These are phyloP conservation scores for Aplidium turbinatum DNA, from an alignment of 23 tunicate species.

Conservation along the genomic window DNA sequence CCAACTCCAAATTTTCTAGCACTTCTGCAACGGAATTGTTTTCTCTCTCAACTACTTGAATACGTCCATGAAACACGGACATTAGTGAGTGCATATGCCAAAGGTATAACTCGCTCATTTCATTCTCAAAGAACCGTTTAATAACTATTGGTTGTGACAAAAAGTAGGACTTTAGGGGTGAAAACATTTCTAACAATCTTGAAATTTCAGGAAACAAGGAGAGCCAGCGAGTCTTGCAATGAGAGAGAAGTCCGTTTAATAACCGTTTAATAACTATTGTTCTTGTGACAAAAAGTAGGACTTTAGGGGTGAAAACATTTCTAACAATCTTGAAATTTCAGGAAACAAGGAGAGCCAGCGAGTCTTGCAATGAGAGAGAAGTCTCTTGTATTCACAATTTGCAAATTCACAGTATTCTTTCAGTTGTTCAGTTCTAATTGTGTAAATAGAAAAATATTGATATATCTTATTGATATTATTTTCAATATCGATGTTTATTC, in stretches of 20 bases:
- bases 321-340: no score
- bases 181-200: slow-evolving; percentile 30
- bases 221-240: slow-evolving; percentile 42
- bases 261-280: no score
- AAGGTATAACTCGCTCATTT: slow-evolving; percentile 27
- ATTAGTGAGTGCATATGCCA: slow-evolving; percentile 23
- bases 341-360: no score
- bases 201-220: slow-evolving; percentile 38
- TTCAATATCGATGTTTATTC: no score
- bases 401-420: no score
- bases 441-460: no score
- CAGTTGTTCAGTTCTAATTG: no score
- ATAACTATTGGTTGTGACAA: slow-evolving; percentile 24
- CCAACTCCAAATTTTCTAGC: slow-evolving; percentile 29
- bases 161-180: slow-evolving; percentile 35
- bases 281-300: no score
- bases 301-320: no score
- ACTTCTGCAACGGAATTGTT: slow-evolving; percentile 30
- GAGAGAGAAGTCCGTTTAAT: slow-evolving; percentile 34
- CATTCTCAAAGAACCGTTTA: slow-evolving; percentile 30
- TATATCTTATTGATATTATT: no score
- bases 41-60: slow-evolving; percentile 34
- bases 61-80: slow-evolving; percentile 28
- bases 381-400: no score
- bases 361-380: no score